Evolutionary conservation across 2,888 invertebrate species (phyloP), one percentile per base, ranked within the genome.

Genomic region (Tetranychus piercei): DNA sequence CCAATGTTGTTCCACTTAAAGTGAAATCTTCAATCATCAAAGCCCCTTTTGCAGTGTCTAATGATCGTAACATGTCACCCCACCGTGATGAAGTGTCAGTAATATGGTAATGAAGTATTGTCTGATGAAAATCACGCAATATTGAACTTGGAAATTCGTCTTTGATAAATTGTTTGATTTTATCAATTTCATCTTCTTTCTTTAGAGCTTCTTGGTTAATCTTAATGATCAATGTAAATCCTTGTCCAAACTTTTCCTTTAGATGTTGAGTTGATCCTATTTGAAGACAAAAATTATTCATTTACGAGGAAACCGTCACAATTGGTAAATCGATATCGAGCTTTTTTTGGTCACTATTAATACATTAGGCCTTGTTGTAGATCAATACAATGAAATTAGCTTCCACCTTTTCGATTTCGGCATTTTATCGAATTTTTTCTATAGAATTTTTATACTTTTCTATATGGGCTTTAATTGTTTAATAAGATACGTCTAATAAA

Each of bases 161-260:
- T n/a, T 76, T 73, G 3, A 65, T 73, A 15, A 77, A 71, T 15
- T 55, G 66, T 8, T 22, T 71, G 22, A 74, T 22, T 11, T 78
- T 64, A 65, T 72, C 69, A 7, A 72, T 45, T 15, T 22, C n/a
- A 34, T 77, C 70, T 5, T 70, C 66, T 6, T 67, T 66, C 20
- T 73, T 23, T 6, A 44, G 18, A 0, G 43, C 15, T 45, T 76
- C 76, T 34, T 72, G 66, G 20, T 44, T 76, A 45, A 74, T 18
- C 7, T 76, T 76, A 15, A 75, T 69, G 1, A 71, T 84, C 11
- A 87, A 80, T 0, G 87, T 86, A 79, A 86, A 87, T 43, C 87
- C 87, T 82, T 87, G 84, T 66, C 86, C 88, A 82, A 88, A 91
- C 83, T 89, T 90, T 80, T 87, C 87, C 81, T 90, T 90, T 73